These are phyloP conservation scores for Clostera curtula DNA, from an alignment of 2,888 invertebrate species.

Conservation along the genomic window DNA sequence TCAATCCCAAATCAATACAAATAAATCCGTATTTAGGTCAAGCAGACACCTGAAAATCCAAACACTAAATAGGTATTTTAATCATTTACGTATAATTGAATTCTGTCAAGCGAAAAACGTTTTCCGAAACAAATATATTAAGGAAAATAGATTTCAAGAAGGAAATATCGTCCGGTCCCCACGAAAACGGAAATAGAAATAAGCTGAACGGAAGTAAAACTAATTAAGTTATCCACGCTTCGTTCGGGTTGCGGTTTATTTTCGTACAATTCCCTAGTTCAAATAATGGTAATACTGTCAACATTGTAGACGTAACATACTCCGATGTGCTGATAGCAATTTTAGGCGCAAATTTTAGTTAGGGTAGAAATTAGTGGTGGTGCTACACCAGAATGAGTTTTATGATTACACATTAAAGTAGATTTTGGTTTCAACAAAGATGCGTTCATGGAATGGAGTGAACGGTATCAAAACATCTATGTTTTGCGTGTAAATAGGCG, in stretches of 20 bases:
- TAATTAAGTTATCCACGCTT: conserved; percentile 71
- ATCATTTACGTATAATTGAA: conserved; percentile 42
- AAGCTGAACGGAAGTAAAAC: conserved; percentile 69
- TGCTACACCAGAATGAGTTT: no score
- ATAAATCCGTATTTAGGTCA: conserved; percentile 2
- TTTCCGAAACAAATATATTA: conserved; percentile 58
- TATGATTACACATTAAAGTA: no score
- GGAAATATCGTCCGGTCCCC: conserved; percentile 59
- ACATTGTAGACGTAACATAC: conserved; percentile 55
- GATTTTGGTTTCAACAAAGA: conserved; percentile 28
- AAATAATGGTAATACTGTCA: conserved; percentile 68
- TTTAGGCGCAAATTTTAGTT: conserved; percentile 44
- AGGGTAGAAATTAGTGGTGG: no score
- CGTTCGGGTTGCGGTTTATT: conserved; percentile 62
- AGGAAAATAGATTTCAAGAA: conserved; percentile 60
- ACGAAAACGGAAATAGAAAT: conserved; percentile 71
- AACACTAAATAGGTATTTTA: conserved; percentile 40
- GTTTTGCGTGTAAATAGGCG: conserved; percentile 69
- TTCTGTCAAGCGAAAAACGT: conserved; percentile 34
- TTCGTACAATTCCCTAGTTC: conserved; percentile 57
- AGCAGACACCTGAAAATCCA: conserved; percentile 28
- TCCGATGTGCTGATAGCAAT: conserved; percentile 58
- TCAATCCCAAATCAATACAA: no score
- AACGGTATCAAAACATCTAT: conserved; percentile 63
- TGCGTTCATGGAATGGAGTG: conserved; percentile 43